Percentiles rank a stretch among this genome's conserved stretches.
These are phyloP conservation scores for Catharus minimus DNA, from an alignment of 2,113 vertebrate species.

Conservation along the genomic window DNA sequence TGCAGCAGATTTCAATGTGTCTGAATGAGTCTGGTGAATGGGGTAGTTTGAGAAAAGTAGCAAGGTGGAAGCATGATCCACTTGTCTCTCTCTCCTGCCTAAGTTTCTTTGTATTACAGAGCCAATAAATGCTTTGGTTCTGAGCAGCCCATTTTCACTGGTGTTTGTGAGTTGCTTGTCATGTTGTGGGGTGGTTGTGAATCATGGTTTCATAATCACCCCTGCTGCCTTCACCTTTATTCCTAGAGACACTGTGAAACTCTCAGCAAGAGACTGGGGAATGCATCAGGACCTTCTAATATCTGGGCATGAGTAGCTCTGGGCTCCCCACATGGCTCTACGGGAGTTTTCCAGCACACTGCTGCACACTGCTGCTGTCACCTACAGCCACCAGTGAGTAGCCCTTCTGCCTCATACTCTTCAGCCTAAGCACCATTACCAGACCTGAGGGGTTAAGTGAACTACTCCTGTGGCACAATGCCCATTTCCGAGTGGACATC, in stretches of 20 bases:
- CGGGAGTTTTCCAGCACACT: not conserved
- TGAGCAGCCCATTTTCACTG: not conserved
- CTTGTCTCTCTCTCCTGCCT: not conserved
- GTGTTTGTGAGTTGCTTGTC: not conserved
- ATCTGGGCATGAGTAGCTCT: not conserved
- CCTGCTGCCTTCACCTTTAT: not conserved
- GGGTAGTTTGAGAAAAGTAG: not conserved
- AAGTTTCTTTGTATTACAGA: not conserved
- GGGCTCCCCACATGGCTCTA: not conserved
- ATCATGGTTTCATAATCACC: accelerated
- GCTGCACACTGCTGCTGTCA: not conserved
- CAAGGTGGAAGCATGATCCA: not conserved
- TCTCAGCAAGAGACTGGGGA: not conserved
- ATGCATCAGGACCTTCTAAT: not conserved
- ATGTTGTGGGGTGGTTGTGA: not conserved
- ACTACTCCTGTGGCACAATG: not conserved
- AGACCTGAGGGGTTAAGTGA: not conserved
- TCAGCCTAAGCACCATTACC: not conserved
- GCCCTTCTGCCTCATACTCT: not conserved
- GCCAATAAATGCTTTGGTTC: not conserved
- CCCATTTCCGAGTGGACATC: not conserved
- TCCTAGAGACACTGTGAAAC: not conserved
- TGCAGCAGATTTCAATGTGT: not conserved
- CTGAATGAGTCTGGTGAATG: not conserved
- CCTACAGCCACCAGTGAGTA: not conserved